Conservation (phyloP, 1,140 invertebrate genomes). For the Achatina immaculata region DNA sequence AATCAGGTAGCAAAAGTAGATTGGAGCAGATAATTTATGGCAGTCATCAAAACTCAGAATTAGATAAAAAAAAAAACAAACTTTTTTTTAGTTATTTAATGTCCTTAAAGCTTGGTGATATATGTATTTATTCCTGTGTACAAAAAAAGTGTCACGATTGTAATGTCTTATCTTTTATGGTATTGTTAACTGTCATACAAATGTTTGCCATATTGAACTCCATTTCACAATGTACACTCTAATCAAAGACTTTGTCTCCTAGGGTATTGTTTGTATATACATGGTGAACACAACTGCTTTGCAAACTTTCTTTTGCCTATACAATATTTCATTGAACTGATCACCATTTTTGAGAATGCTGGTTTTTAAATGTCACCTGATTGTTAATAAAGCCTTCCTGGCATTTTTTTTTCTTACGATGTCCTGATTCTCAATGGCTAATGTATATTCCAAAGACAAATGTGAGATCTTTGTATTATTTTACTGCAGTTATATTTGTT, state of each 20-base stretch:
- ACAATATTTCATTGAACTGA: not conserved
- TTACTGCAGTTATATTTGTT: conserved; percentile 1
- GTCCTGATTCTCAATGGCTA: not conserved
- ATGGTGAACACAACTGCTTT: not conserved
- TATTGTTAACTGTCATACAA: no score
- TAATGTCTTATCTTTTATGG: no score
- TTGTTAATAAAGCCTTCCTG: conserved; percentile 17
- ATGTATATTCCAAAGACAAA: conserved; percentile 31
- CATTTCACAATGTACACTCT: no score
- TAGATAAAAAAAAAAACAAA: no score
- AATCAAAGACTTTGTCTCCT: no score
- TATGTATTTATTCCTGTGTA: conserved; percentile 2
- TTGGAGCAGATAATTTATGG: no score
- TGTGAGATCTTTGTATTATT: not conserved
- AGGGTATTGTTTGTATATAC: not conserved
- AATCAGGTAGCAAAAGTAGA: no score
- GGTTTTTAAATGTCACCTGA: not conserved
- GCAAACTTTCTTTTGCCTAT: not conserved
- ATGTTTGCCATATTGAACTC: no score
- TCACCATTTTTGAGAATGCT: not conserved
- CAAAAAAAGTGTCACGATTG: no score
- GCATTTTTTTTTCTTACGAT: not conserved
- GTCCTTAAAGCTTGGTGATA: no score
- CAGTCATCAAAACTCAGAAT: no score
- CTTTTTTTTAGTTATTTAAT: no score